Conservation (phyloP, 2,113 vertebrate genomes). For the Lagopus leucura region DNA sequence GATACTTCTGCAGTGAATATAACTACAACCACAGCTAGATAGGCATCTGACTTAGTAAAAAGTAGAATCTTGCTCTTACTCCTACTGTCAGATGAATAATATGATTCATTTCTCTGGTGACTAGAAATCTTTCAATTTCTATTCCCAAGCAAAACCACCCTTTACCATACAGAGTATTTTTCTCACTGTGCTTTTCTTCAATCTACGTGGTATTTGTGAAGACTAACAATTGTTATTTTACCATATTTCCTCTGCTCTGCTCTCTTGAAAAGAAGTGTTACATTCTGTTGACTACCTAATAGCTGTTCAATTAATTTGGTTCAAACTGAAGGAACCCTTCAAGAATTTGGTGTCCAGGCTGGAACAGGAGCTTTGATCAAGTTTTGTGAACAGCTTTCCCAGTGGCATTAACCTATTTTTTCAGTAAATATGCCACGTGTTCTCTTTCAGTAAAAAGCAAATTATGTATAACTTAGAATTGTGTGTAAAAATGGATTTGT, state of each 20-base stretch:
- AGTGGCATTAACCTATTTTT: neutral
- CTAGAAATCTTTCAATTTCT: neutral
- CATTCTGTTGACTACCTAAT: neutral
- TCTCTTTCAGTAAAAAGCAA: neutral
- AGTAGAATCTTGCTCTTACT: neutral
- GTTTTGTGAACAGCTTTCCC: neutral
- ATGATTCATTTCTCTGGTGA: neutral
- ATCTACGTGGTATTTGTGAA: neutral
- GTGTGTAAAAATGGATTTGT: neutral
- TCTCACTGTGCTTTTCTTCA: neutral
- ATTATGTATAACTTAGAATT: neutral
- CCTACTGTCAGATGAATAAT: neutral
- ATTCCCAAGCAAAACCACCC: neutral
- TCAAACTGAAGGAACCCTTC: neutral
- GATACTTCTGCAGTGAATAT: neutral
- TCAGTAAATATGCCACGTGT: neutral
- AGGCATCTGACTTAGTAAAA: neutral
- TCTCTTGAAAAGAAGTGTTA: neutral
- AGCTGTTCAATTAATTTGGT: neutral
- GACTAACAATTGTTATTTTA: neutral
- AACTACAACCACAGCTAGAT: neutral
- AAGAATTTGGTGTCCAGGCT: neutral
- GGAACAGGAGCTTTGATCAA: neutral
- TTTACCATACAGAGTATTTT: neutral
- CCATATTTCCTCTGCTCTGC: neutral